Conservation (phyloP, 1,140 invertebrate genomes). For the Pararge aegeria region DNA sequence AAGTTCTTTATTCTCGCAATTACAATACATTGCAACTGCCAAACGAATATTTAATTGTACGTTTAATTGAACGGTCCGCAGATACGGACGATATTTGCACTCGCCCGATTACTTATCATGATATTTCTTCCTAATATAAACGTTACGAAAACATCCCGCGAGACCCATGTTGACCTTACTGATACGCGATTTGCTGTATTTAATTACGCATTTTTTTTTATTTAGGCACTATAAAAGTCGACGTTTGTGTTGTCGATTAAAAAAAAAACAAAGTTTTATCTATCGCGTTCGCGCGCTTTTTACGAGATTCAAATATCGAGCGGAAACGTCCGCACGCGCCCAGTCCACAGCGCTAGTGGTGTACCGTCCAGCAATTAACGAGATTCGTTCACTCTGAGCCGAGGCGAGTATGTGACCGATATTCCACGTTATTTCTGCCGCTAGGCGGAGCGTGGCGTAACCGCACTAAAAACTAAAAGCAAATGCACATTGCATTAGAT, state of each 20-base stretch:
- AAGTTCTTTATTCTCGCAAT: constrained; percentile 22
- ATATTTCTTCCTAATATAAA: constrained; percentile 59
- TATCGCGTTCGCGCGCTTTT: constrained; percentile 47
- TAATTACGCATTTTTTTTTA: constrained; percentile 14
- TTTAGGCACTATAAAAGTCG: not conserved
- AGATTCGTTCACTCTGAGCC: constrained; percentile 57
- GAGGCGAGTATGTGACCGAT: constrained; percentile 72
- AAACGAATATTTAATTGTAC: constrained; percentile 33
- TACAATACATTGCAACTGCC: constrained; percentile 7
- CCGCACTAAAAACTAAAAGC: constrained; percentile 73
- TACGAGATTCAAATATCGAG: constrained; percentile 41
- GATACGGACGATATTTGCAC: constrained; percentile 72
- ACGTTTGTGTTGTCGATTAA: not conserved
- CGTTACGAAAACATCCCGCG: constrained; percentile 42
- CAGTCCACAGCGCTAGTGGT: constrained; percentile 66
- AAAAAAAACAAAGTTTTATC: constrained; percentile 22
- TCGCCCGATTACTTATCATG: constrained; percentile 64
- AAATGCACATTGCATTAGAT: constrained; percentile 75
- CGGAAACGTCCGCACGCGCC: constrained; percentile 69
- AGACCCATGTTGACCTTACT: constrained; percentile 43
- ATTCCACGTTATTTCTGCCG: constrained; percentile 76
- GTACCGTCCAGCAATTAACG: constrained; percentile 68
- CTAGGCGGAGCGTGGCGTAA: constrained; percentile 61
- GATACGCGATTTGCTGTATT: constrained; percentile 34
- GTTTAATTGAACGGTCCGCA: constrained; percentile 25